Evolutionary conservation across 2,113 vertebrate genomes (phyloP), one percentile per base, ranked within the genome.

Genomic region (Bufo bufo): DNA sequence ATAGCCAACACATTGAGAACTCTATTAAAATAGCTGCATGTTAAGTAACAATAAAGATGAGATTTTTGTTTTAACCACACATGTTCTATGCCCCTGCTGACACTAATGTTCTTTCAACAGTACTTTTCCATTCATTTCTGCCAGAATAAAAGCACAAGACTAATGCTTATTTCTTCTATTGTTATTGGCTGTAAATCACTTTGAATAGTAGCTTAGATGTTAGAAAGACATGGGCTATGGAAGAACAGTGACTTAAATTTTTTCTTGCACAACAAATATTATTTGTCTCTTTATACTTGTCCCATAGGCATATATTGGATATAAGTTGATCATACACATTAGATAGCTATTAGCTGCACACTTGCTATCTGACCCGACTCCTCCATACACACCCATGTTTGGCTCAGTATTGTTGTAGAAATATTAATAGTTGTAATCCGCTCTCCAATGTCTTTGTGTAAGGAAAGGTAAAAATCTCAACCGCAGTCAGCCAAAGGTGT

Each of bases 11-110:
- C 52, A 81, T 45, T 81, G 79, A 81, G 79, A 45, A 81, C 56
- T 81, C 79, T 63, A 81, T 81, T 81, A 81, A 81, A 81, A 81
- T 61, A 81, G 56, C 79, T 81, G 79, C 79, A 81, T 81, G 56
- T 81, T 61, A 61, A 81, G 56, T 81, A 45, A 43, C 23, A 81
- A 54, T 56, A 78, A 61, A 61, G 79, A 81, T n/a, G 56, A 81
- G 56, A 81, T 81, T 81, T 81, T 61, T 81, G 79, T 61, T 81
- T 81, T 81, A 59, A 47, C 79, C 56, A 61, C 79, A 63, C 79
- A 81, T 81, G 79, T 45, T 81, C 79, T 63, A 16, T 16, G 56
- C 79, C 56, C 79, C 79, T 61, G 56, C 79, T 81, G 79, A 61
- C 79, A 81, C 56, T 81, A 63, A 81, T 61, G 56, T 81, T 61